Base-by-base conservation (phyloP, 2,888 invertebrate genomes). In the Peribatodes rhomboidaria region DNA sequence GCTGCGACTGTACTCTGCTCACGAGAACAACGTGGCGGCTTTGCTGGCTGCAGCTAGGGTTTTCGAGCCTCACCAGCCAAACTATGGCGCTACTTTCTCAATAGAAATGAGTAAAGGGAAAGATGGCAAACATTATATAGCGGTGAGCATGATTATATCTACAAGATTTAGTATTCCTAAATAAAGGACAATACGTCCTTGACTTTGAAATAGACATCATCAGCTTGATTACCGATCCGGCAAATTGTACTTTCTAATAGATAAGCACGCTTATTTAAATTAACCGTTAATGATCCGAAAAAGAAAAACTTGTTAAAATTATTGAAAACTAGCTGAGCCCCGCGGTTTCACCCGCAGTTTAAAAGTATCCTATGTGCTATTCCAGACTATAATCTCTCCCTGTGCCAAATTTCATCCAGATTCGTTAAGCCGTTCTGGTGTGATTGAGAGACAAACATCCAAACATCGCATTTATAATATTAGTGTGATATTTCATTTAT, bases 1-100 rank as follows among this genome's bases (percentile, higher is more conserved):
- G 72, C 66, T 95, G 20, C 84, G 88, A 41, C 74, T 95, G 59
- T 94, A 93, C 73, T 94, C 95, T 0, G 95, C 93, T 0, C 96
- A 96, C 78, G 96, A 96, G 79, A 94, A 95, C 56, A 95, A 95
- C 39, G 92, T 96, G 0, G 94, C 94, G 0, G 93, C 93, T 0
- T 69, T 95, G n/a, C 88, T 96, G 77, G 87, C 91, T 0, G 94
- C 94, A 1, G 86, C 95, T 0, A 86, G 89, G 11, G 92, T 94
- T 1, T 96, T 92, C 76, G 81, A 92, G 60, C 88, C 94, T 0
- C 94, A 95, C 60, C 92, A 95, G 65, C 95, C 95, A 0, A 89
- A 87, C 13, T 95, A 95, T 72, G 94, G 94, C 0, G 82, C 95
- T 22, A 91, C 94, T 0, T 88, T 94, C 60, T 84, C 94, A 2